Evolutionary conservation across 1,140 invertebrate species (phyloP).

Genomic region (Goniozus legneri): DNA sequence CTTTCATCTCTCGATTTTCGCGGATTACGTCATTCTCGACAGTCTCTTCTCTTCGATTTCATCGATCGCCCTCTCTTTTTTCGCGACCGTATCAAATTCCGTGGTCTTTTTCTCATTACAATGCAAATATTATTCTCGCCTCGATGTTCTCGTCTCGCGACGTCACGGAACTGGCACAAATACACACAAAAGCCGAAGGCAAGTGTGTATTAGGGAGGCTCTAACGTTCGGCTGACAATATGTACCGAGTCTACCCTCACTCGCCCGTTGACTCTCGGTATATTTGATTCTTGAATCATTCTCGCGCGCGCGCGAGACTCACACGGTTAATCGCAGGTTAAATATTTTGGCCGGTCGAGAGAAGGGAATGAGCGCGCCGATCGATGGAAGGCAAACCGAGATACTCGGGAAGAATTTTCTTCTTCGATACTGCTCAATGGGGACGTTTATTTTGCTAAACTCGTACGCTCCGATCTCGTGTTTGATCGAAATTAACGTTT

Average conservation of each 20-base stretch:
- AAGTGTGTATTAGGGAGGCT: too few species aligned
- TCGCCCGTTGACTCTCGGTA: conserved; percentile 51
- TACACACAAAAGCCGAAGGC: too few species aligned
- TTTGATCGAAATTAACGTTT: neutral
- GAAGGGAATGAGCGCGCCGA: too few species aligned
- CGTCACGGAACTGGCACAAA: conserved; percentile 16
- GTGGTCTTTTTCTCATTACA: too few species aligned
- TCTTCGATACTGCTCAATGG: neutral
- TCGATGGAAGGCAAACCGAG: neutral
- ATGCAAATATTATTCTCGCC: conserved; percentile 14
- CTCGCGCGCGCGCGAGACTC: conserved; percentile 41
- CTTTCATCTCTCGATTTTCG: conserved; percentile 4
- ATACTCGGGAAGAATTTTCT: neutral
- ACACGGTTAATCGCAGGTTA: conserved; percentile 50
- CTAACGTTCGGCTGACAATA: too few species aligned
- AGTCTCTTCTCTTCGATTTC: neutral
- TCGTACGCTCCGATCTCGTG: neutral
- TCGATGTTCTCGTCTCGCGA: conserved; percentile 26
- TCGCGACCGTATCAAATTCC: neutral
- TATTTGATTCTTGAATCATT: conserved; percentile 56
- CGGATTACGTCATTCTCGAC: too few species aligned
- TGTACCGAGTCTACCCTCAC: conserved; percentile 52
- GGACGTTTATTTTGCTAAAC: neutral
- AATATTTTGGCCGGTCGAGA: conserved; percentile 46
- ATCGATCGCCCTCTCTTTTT: neutral